Conservation (phyloP, 2,888 invertebrate species). For the Odontocerum albicorne region DNA sequence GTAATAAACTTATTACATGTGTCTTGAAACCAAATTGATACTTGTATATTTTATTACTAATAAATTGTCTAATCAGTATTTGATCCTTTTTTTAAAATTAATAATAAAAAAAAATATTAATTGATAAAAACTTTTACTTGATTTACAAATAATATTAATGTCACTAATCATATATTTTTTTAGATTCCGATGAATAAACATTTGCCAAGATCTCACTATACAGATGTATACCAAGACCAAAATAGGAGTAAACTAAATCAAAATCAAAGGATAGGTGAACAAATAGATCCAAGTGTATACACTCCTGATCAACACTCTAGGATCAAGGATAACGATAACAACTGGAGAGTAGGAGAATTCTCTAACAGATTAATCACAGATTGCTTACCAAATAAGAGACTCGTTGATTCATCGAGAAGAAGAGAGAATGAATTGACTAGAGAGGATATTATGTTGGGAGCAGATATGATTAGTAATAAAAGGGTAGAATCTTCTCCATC, state of each 20-base stretch:
- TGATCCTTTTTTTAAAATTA: too few relatives aligned
- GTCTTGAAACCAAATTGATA: too few relatives aligned
- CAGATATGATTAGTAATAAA: slow-evolving; percentile 39
- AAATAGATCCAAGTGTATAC: slow-evolving; percentile 8
- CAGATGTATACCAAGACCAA: slow-evolving; percentile 24
- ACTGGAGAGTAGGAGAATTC: slow-evolving; percentile 17
- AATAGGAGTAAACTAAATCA: slow-evolving; percentile 23
- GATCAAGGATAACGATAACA: slow-evolving; percentile 24
- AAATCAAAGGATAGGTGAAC: slow-evolving; percentile 16
- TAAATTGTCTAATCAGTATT: too few relatives aligned
- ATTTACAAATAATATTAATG: neutral
- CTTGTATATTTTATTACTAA: too few relatives aligned
- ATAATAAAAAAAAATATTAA: too few relatives aligned
- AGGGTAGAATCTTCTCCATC: slow-evolving; percentile 41
- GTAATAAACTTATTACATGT: too few relatives aligned
- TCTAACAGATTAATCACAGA: slow-evolving; percentile 23
- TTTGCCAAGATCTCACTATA: slow-evolving; percentile 21
- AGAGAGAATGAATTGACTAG: slow-evolving; percentile 41
- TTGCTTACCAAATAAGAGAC: slow-evolving; percentile 36
- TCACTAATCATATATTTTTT: neutral
- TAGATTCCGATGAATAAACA: slow-evolving; percentile 1
- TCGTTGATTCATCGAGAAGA: slow-evolving; percentile 43
- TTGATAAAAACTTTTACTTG: too few relatives aligned
- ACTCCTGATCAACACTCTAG: slow-evolving; percentile 9
- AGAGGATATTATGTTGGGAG: slow-evolving; percentile 39